A percentile compares a stretch with the other conserved stretches of the same genome.
Evolutionary conservation across 1,140 invertebrate genomes (phyloP).

Genomic region (Homalodisca vitripennis): DNA sequence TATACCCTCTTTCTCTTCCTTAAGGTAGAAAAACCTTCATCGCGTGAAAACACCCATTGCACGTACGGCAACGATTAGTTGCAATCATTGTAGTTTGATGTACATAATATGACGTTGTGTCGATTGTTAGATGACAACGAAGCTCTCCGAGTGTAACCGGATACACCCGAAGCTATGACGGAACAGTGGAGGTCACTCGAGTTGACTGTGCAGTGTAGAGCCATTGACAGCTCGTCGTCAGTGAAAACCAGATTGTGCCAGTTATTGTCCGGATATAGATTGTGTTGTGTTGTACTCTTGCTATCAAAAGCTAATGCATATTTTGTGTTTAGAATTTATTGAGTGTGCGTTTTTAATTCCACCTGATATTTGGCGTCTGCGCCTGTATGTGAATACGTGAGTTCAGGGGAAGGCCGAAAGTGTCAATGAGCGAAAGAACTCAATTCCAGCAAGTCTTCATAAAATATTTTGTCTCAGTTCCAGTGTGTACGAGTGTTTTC

Average conservation of each 20-base stretch:
- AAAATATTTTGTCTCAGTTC: constrained; percentile 2
- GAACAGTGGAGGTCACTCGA: constrained; percentile 3
- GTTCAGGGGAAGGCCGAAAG: background rate
- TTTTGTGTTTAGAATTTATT: constrained; percentile 10
- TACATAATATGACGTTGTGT: background rate
- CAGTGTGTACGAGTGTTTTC: constrained; percentile 20
- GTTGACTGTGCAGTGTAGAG: constrained; percentile 1
- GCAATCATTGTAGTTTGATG: background rate
- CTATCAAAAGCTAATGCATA: background rate
- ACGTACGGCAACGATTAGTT: background rate
- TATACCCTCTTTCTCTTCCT: too few relatives aligned
- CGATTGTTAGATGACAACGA: background rate
- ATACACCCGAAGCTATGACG: constrained; percentile 21
- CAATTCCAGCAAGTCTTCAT: background rate
- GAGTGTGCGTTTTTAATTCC: background rate
- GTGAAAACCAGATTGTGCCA: constrained; percentile 33
- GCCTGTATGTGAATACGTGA: constrained; percentile 4
- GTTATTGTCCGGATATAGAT: constrained; percentile 16
- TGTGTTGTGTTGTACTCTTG: background rate
- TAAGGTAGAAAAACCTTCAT: too few relatives aligned
- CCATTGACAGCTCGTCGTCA: constrained; percentile 2
- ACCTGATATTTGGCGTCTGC: constrained; percentile 2
- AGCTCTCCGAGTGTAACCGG: constrained; percentile 29
- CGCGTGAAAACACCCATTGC: too few relatives aligned
- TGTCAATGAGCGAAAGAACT: constrained; percentile 26